Percentiles rank a stretch among this genome's conserved stretches.
These are phyloP conservation scores for Craseonycteris thonglongyai DNA, from an alignment of 2,113 vertebrate genomes.

Conservation along the genomic window DNA sequence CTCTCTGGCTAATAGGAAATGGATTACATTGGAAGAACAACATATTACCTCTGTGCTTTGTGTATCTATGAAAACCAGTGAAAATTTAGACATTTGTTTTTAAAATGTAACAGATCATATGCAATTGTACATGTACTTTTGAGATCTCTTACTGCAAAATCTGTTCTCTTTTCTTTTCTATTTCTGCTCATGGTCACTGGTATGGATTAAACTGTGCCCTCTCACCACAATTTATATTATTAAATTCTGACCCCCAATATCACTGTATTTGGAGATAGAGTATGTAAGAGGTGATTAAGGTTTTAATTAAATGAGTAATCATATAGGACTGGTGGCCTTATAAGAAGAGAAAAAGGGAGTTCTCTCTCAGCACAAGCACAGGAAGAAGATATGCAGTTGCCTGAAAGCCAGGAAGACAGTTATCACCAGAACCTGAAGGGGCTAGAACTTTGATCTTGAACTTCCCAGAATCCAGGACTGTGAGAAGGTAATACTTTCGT, in stretches of 20 bases:
- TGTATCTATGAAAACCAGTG: neutral
- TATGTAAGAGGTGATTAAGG: neutral
- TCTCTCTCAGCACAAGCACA: neutral
- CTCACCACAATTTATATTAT: neutral
- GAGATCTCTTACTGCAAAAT: neutral
- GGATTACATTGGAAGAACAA: neutral
- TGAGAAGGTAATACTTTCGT: neutral
- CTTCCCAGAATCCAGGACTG: neutral
- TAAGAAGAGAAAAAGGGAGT: neutral
- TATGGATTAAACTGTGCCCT: neutral
- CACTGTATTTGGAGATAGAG: neutral
- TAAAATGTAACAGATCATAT: neutral
- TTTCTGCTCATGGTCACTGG: neutral
- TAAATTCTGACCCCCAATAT: neutral
- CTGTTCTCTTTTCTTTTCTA: neutral
- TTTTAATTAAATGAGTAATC: neutral
- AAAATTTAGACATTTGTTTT: neutral
- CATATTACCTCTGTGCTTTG: neutral
- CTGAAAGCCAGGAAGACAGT: neutral
- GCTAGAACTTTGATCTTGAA: neutral
- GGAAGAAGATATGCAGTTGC: neutral
- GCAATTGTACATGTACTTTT: neutral
- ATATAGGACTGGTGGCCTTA: neutral
- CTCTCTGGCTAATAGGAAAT: neutral
- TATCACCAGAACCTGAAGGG: neutral